These are phyloP conservation scores for Cataglyphis livida DNA, from an alignment of 2,888 invertebrate species.

Conservation along the genomic window DNA sequence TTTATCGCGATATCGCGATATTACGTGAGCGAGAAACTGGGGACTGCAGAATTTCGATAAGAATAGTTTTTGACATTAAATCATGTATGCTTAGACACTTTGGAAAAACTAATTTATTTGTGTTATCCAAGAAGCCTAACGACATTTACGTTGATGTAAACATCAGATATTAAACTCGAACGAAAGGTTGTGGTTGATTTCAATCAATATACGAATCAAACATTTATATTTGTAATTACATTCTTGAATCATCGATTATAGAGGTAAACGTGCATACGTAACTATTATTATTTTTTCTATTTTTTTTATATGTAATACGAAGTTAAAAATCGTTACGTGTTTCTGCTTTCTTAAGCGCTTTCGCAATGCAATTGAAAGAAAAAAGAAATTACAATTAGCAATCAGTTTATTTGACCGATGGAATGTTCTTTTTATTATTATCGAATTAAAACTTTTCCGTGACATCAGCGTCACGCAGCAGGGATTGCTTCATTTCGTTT, in stretches of 20 bases:
- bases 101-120: not conserved
- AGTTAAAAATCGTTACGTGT: not conserved
- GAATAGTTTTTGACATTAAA: not conserved
- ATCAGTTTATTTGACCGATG: constrained; percentile 2
- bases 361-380: not conserved
- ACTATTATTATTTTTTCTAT: not conserved
- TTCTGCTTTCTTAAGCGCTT: constrained; percentile 50
- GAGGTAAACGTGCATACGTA: not conserved
- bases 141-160: not conserved
- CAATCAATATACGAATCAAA: not conserved
- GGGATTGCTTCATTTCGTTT: constrained; percentile 14
- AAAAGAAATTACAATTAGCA: constrained; percentile 28
- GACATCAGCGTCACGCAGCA: not conserved
- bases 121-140: not conserved
- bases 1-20: not conserved
- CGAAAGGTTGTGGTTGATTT: not conserved
- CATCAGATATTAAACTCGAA: not conserved
- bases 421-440: not conserved
- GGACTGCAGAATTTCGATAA: not conserved
- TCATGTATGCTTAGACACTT: not conserved
- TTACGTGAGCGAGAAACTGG: not conserved
- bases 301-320: not conserved
- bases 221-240: not conserved
- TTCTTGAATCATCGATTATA: not conserved
- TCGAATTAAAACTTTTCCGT: not conserved